A percentile compares a stretch with the other conserved stretches of the same genome.
Evolutionary conservation across 2,797 vertebrate genomes (phyloP).

Genomic region (Aplochiton taeniatus): DNA sequence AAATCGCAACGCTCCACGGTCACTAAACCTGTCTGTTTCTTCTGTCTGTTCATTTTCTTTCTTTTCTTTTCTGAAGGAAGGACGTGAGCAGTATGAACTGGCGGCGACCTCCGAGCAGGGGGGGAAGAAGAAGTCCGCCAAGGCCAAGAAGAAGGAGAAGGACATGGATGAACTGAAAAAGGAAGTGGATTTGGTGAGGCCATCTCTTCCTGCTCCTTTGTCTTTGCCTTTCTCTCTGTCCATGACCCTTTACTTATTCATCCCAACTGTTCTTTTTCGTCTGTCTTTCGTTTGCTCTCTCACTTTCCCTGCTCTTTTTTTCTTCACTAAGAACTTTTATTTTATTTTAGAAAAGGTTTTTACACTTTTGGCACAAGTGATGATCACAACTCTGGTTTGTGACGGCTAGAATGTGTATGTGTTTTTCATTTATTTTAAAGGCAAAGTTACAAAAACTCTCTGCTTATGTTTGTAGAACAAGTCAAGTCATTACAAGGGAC

Average conservation of each 20-base stretch:
- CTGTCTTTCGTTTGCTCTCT: not conserved
- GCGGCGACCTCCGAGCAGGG: conserved; percentile 93
- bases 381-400: too few relatives aligned
- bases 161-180: conserved; percentile 96
- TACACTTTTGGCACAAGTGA: too few relatives aligned
- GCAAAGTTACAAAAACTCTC: too few relatives aligned
- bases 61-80: conserved; percentile 73
- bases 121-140: conserved; percentile 79
- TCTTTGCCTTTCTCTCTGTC: not conserved
- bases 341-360: too few relatives aligned
- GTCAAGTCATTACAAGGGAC: too few relatives aligned
- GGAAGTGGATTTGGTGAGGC: conserved; percentile 91
- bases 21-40: not conserved
- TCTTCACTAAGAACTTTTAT: not conserved
- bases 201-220: not conserved
- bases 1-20: too few relatives aligned
- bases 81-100: conserved; percentile 96
- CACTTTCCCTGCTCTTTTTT: not conserved
- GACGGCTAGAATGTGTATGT: too few relatives aligned
- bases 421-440: not conserved
- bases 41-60: not conserved
- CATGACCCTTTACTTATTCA: not conserved
- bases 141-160: conserved; percentile 83
- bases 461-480: too few relatives aligned
- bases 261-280: not conserved